phyloP scores from a whole-genome alignment of 2,797 vertebrate genomes.

The Vespertilio murinus region DNA sequence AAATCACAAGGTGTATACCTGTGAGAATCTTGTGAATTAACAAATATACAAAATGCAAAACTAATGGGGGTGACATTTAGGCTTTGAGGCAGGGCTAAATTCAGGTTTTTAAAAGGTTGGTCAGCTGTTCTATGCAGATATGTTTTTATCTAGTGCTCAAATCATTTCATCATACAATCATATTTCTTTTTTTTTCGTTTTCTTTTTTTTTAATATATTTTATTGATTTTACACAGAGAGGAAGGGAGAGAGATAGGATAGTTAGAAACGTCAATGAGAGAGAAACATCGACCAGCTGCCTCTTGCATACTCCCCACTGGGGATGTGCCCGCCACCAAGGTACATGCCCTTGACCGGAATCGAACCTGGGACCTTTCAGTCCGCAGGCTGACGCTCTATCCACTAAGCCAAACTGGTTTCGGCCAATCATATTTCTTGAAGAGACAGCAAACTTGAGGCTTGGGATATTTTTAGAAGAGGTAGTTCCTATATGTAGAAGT shows the following conservation, averaged over 20 bases:
- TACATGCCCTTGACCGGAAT: too few species aligned
- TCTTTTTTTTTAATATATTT: too few species aligned
- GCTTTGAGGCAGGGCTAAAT: slow-evolving; percentile 56
- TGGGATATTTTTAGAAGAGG: neutral
- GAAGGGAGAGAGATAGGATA: too few species aligned
- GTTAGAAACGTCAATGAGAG: too few species aligned
- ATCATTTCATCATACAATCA: neutral
- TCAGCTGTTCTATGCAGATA: slow-evolving; percentile 48
- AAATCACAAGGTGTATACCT: slow-evolving; percentile 53
- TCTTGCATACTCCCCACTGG: too few species aligned
- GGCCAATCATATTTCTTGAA: neutral
- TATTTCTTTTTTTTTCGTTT: too few species aligned
- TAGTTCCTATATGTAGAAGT: neutral
- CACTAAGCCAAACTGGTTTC: too few species aligned
- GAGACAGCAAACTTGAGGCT: neutral
- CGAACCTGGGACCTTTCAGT: too few species aligned
- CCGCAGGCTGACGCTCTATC: too few species aligned
- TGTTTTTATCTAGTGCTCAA: slow-evolving; percentile 40
- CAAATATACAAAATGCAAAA: slow-evolving; percentile 58
- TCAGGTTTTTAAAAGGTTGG: slow-evolving; percentile 50
- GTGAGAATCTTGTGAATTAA: slow-evolving; percentile 63
- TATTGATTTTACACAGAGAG: too few species aligned
- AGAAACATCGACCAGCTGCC: too few species aligned
- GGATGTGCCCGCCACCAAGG: too few species aligned
- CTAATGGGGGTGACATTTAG: slow-evolving; percentile 40